A percentile compares a stretch with the other conserved stretches of the same genome.
Evolutionary conservation across 2,113 vertebrate genomes (phyloP).

Genomic region (Austrofundulus limnaeus): DNA sequence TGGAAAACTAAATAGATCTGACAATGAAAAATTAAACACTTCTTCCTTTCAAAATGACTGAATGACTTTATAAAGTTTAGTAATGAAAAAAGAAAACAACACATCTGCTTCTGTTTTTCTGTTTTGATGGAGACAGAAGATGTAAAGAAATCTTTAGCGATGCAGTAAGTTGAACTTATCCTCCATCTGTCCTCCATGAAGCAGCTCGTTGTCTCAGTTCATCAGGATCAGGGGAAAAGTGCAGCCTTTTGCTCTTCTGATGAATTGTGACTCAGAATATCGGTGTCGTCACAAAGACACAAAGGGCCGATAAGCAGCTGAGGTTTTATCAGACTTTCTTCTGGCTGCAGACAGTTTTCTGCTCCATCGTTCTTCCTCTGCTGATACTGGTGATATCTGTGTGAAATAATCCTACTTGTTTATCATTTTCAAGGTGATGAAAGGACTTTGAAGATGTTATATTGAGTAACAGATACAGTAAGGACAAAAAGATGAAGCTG

Average conservation of each 20-base stretch:
- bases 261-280: conserved; percentile 1
- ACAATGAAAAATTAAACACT: not conserved
- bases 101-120: not conserved
- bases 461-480: not conserved
- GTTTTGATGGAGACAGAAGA: not conserved
- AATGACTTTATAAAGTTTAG: conserved; percentile 21
- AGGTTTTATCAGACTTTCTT: not conserved
- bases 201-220: conserved; percentile 37
- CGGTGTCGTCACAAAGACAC: not conserved
- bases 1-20: not conserved
- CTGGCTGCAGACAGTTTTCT: not conserved
- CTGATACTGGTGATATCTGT: not conserved
- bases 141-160: not conserved
- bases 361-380: not conserved
- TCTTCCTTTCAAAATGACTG: not conserved
- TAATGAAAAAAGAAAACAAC: conserved; percentile 5
- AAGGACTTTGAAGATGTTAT: not conserved
- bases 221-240: conserved; percentile 34
- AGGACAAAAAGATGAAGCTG: not conserved
- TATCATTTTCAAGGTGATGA: not conserved
- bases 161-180: conserved; percentile 21
- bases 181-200: conserved; percentile 27
- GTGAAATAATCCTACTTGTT: not conserved
- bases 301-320: not conserved
- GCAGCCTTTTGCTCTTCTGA: not conserved